These are phyloP conservation scores for Lithobates sylvaticus DNA, from an alignment of 2,797 vertebrate species.

Conservation along the genomic window DNA sequence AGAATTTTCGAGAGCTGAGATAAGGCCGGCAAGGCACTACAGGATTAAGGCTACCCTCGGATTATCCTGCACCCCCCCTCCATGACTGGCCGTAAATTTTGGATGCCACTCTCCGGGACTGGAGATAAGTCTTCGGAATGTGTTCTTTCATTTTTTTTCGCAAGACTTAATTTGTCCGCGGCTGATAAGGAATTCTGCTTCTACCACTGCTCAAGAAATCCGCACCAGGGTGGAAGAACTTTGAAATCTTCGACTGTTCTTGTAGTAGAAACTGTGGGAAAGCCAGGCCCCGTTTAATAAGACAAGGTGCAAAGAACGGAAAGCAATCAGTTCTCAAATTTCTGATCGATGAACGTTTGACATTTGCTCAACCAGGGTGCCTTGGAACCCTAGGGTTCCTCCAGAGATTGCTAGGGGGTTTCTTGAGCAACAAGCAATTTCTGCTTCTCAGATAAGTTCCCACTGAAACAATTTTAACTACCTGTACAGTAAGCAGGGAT, in stretches of 20 bases:
- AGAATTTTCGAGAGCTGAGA: slow-evolving; percentile 39
- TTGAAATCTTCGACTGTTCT: slow-evolving; percentile 71
- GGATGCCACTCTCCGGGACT: slow-evolving; percentile 47
- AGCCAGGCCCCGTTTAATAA: background rate
- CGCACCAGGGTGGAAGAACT: slow-evolving; percentile 77
- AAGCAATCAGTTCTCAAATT: background rate
- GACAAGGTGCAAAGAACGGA: background rate
- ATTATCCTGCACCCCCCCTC: slow-evolving; percentile 48
- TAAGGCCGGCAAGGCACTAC: slow-evolving; percentile 52
- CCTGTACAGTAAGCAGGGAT: no score
- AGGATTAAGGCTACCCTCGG: slow-evolving; percentile 60
- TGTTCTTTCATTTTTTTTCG: slow-evolving; percentile 81
- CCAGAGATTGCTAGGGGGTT: no score
- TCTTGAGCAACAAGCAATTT: no score
- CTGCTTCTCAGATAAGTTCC: no score
- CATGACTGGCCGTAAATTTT: slow-evolving; percentile 43
- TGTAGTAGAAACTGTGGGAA: background rate
- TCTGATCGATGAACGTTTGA: no score
- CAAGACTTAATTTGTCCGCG: slow-evolving; percentile 89
- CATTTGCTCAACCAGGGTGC: no score
- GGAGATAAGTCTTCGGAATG: slow-evolving; percentile 77
- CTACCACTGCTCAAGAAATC: slow-evolving; percentile 83
- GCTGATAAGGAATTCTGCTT: slow-evolving; percentile 86
- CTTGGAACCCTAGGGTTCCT: no score
- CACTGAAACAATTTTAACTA: no score